Evolutionary conservation across 2,888 invertebrate genomes (phyloP), one percentile per base, ranked within the genome.

Genomic region (Doris montereyensis): DNA sequence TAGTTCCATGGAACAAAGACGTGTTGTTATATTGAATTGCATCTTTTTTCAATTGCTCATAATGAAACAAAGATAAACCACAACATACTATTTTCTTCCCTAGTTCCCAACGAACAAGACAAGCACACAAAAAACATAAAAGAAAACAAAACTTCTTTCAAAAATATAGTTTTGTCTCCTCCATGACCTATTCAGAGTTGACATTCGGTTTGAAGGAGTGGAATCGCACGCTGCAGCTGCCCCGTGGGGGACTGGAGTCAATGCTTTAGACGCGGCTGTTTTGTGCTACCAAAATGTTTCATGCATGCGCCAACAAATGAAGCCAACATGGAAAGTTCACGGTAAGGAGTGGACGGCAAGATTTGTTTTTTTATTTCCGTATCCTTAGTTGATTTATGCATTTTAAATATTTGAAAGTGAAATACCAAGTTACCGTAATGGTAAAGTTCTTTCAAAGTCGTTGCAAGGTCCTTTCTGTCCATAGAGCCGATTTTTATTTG

Each of bases 211-310:
- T 77, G 75, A 79, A 32, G 87, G 88, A 1, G 84, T 83, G 72
- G 84, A 86, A 30, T 77, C 86, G 4, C 88, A 88, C 83, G 86
- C 87, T 21, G 82, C 87, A 1, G 85, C 86, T 21, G 84, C 82
- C 28, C 88, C 88, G 13, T 91, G 91, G 91, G 86, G 89, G 77
- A n/a, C n/a, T n/a, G 91, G 91, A 21, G 52, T 90, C 8, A 91
- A 91, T 83, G 91, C 91, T 0, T 86, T 91, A n/a, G 91, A 91
- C 84, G 91, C 91, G 35, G 91, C 89, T 8, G 91, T 91, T 5
- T 80, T 87, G 72, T 89, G 89, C 75, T 91, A 91, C 78, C 89
- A 88, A 78, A 88, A 84, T 68, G 82, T 91, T 8, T 88, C 90
- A 0, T 85, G 87, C 77, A 84, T 90, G 58, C 81, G 91, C n/a